phyloP scores from a whole-genome alignment of 2,113 vertebrate species.

The Strix uralensis region DNA sequence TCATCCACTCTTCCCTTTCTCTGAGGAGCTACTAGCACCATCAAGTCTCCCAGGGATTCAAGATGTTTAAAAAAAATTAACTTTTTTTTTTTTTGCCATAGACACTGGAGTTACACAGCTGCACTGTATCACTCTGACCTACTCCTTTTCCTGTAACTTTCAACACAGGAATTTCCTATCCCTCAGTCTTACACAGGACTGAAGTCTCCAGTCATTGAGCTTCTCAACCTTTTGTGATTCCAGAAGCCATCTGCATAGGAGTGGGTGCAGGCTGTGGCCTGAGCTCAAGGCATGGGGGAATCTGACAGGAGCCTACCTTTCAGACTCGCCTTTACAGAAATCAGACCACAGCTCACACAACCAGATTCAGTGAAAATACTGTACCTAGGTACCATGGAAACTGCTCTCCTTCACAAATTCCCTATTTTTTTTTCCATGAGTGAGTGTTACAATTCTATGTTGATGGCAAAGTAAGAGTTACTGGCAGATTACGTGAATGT shows the following conservation, averaged over 20 bases:
- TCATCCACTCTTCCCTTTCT: background rate
- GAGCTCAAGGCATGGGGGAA: background rate
- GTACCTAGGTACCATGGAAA: background rate
- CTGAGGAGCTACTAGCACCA: background rate
- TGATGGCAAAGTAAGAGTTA: background rate
- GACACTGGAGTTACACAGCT: background rate
- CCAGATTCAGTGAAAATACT: fast-evolving
- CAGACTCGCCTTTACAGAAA: background rate
- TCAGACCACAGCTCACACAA: background rate
- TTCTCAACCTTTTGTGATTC: background rate
- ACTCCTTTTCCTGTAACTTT: background rate
- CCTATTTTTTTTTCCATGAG: background rate
- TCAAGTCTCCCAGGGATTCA: background rate
- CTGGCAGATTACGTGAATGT: background rate
- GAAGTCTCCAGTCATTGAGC: fast-evolving
- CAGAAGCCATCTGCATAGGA: fast-evolving
- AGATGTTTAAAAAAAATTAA: background rate
- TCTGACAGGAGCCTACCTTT: background rate
- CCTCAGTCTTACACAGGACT: background rate
- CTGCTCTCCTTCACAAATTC: background rate
- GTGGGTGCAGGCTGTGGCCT: background rate
- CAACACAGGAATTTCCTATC: background rate
- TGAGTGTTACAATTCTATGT: background rate
- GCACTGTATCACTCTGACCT: background rate
- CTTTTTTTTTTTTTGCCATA: background rate